phyloP scores from a whole-genome alignment of 37 sponge, comb jelly and placozoan genomes.

The Theonella swinhoei region DNA sequence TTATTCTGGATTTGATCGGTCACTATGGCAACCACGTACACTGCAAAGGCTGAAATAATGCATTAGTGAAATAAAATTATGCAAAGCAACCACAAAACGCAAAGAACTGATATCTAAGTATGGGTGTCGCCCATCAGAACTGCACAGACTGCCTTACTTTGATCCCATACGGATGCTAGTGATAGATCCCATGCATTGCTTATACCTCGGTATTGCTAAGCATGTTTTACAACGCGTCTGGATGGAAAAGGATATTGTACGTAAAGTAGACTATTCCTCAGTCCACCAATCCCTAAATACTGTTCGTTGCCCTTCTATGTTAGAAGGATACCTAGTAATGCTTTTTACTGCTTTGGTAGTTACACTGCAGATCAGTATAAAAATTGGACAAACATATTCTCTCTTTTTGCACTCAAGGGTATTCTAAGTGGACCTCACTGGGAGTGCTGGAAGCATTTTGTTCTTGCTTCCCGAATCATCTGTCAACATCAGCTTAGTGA shows the following conservation, averaged over 20 bases:
- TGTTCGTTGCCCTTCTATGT: conserved; percentile 28
- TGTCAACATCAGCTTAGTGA: background rate
- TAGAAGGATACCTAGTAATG: too few relatives aligned
- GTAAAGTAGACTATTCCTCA: too few relatives aligned
- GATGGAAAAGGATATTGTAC: too few relatives aligned
- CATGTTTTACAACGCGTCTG: background rate
- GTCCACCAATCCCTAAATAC: too few relatives aligned
- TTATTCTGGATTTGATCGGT: conserved; percentile 32
- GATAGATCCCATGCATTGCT: too few relatives aligned
- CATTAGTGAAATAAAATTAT: background rate
- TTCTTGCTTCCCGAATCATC: conserved; percentile 17
- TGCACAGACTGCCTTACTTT: conserved; percentile 30
- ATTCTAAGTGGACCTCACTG: conserved; percentile 4
- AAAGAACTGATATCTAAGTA: background rate
- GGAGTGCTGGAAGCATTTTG: conserved; percentile 43
- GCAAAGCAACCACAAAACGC: background rate
- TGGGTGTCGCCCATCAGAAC: conserved; percentile 16
- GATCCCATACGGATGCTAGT: too few relatives aligned
- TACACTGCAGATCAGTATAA: conserved; percentile 59
- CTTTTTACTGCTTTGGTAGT: conserved; percentile 26
- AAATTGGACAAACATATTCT: conserved; percentile 22
- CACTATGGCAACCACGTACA: background rate
- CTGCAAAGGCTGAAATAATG: background rate
- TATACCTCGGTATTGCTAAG: background rate
- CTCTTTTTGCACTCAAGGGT: conserved; percentile 7